Base-by-base conservation (phyloP, 64 coral and sea anemone genomes). In the Montipora efflorescens region DNA sequence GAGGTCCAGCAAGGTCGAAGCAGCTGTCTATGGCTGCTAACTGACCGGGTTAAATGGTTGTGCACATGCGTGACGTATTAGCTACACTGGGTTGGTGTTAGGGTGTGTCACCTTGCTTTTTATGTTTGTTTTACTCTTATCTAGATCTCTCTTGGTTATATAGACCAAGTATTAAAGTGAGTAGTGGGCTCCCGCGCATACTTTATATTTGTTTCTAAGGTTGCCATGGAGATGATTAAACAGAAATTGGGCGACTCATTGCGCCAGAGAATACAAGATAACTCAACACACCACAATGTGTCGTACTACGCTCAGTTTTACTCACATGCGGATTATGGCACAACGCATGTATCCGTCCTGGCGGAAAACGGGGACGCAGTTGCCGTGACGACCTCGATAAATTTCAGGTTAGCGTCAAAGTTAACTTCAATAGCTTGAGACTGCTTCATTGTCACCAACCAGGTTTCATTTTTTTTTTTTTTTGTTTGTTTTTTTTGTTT, bases 341-440 rank as follows among this genome's bases (percentile, higher is more conserved):
- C 97, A 0, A 94, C 97, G 3, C 97, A 99, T 21, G 16, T 99
- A 80, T 79, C 92, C 71, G 97, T 99, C 9, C 18, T 96, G 18
- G 94, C 92, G 14, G 49, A 84, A 14, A 84, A 94, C n/a, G 97
- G 97, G 12, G 95, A 99, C 44, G 97, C 97, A 14, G 97, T 99
- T 48, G 90, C 92, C 6, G 75, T 99, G 28, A 99, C 97, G n/a
- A 92, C 91, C 44, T 94, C 95, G 47, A 89, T 99, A 20, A 96
- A 96, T 59, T 83, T 78, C 23, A 76, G 95, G 97, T 99, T 76
- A 8, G 82, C 71, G 8, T 64, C 4, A 64, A 64, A 64, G 61
- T 15, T 64, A 64, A 64, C 14, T 15, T 64, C 36, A 36, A 2
- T 36, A 36, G 36, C 36, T 36, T 36, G 36, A 36, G 36, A 36